Conservation (phyloP, 2,113 vertebrate genomes). For the Carlito syrichta region DNA sequence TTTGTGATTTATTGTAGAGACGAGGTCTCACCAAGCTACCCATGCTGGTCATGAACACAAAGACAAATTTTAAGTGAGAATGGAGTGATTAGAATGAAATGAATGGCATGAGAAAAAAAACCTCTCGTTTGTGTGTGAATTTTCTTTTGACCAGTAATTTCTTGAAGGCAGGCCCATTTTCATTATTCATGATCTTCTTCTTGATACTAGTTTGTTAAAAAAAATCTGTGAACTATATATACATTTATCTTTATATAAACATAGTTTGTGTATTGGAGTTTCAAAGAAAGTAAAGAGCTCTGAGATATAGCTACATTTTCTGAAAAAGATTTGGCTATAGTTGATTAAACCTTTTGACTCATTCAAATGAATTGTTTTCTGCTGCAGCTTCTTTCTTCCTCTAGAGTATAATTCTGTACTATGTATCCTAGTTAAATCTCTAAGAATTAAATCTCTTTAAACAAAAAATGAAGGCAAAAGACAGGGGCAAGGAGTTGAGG, state of each 20-base stretch:
- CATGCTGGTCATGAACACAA: too few relatives aligned
- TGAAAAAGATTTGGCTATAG: background rate
- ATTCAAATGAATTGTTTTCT: background rate
- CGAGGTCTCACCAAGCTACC: too few relatives aligned
- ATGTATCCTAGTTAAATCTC: constrained; percentile 1
- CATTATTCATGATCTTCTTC: background rate
- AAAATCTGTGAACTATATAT: background rate
- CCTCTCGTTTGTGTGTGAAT: background rate
- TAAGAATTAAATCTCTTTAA: constrained; percentile 17
- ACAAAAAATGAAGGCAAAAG: constrained; percentile 23
- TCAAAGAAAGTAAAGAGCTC: background rate
- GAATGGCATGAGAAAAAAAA: background rate
- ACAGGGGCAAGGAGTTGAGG: background rate
- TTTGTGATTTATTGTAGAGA: too few relatives aligned
- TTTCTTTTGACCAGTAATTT: background rate
- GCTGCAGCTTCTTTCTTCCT: background rate
- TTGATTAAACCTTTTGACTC: constrained; percentile 39
- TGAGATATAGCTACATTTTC: constrained; percentile 7
- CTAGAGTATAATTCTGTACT: background rate
- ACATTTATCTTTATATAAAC: background rate
- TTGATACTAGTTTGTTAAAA: constrained; percentile 1
- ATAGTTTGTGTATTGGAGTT: background rate
- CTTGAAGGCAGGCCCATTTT: background rate
- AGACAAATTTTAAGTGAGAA: background rate
- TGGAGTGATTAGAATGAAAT: background rate